Base-by-base conservation (phyloP, 92 coral and sea anemone species). In the Desmophyllum pertusum region DNA sequence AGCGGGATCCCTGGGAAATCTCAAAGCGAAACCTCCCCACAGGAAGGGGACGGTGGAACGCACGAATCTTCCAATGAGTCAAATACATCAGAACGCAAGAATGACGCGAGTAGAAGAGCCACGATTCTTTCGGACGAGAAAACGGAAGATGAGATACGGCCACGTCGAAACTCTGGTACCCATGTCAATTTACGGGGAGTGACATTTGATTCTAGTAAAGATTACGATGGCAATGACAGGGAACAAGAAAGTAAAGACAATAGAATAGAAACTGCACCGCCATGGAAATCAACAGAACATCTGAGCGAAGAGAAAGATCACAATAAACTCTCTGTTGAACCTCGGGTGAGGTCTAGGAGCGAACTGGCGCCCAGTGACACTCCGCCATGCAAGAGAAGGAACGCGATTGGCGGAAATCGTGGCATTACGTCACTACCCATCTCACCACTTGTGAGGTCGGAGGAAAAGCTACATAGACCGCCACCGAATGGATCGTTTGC, bases 361-460 rank as follows among this genome's bases (percentile, higher is more conserved):
- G 86, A 82, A 82, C 86, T 82, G 19, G 79, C 40, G 17, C 21
- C 71, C 38, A 31, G 41, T 30, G 79, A 82, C 7, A 82, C 86
- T 27, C 79, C 86, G 30, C 79, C 86, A 15, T 40, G 70, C 43
- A 71, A 71, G 51, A 82, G 86, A 23, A 57, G 86, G 15, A 82
- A 82, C 45, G 86, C 86, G 15, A 82, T 82, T 42, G 70, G 38
- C 13, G 86, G 71, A 41, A 82, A 82, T 42, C 51, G 86, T 14
- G 61, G 52, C 14, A 39, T 57, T 13, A 10, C 86, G 19, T 64
- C 42, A 13, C 6, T 82, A 11, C 78, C 86, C 10, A 82, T 82
- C 9, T 82, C 86, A 6, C 86, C 86, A 7, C 86, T 82, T 10
- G 92, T 76, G 17, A 81, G 86, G 45, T 89, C 88, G 10, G 92